Base-by-base conservation (phyloP, 2,888 invertebrate genomes). In the Lasioglossum morio region DNA sequence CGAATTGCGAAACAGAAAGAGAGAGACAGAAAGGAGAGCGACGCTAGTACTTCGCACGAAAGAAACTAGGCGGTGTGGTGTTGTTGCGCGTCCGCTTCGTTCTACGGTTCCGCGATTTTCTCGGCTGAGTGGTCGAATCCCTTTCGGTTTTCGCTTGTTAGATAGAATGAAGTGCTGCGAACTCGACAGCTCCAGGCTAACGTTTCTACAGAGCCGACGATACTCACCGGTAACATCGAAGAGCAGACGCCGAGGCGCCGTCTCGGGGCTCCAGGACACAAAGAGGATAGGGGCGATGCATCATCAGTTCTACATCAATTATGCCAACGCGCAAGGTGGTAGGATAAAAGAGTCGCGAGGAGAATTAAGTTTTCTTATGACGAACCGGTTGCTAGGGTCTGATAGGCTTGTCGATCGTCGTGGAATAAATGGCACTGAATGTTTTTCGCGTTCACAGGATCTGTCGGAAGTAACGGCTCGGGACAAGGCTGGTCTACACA, bases 401-500 rank as follows among this genome's bases (percentile, higher is more conserved):
- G 23, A 40, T 40, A 23, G 37, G 69, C 69, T 40, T 34, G 16
- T 34, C 34, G 1, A 0, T 37, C 4, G 1, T 8, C 40, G 12
- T 69, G 12, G 37, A 10, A 37, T 40, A 69, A 37, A 69, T n/a
- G 7, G 30, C 66, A 57, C 53, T 69, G 27, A 16, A 27, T 30
- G 40, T 72, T n/a, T 34, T 37, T 43, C 27, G 16, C 46, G 14
- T 60, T 84, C 63, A 19, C 86, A 94, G 94, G 93, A 87, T 93
- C 93, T n/a, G 88, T 92, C 77, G 94, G 93, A 72, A 95, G 91
- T 86, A 94, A 95, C 93, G 93, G 94, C 53, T 94, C 94, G n/a
- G 94, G 92, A 70, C 93, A 93, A 85, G 94, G 93, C 73, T 95
- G 95, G 95, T 93, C 94, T 60, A 94, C 96, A 94, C 96, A 96